phyloP scores from a whole-genome alignment of 1,140 invertebrate species.

The Cylas formicarius region DNA sequence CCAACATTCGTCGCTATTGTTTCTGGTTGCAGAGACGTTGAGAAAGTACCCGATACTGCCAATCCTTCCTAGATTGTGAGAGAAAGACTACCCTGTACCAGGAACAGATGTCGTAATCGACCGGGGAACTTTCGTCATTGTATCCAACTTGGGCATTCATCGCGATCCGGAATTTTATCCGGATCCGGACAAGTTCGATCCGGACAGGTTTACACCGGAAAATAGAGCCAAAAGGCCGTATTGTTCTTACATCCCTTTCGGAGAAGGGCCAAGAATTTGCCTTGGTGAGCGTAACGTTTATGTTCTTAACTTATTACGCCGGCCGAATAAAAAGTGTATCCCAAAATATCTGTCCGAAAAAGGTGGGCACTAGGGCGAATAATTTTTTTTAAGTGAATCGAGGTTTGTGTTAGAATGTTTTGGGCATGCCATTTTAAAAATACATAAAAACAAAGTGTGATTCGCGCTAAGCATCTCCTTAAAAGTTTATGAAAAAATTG shows the following conservation, averaged over 20 bases:
- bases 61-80: slow-evolving; percentile 34
- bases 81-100: slow-evolving; percentile 40
- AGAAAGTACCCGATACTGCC: slow-evolving; percentile 18
- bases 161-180: slow-evolving; percentile 50
- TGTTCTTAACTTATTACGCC: no score
- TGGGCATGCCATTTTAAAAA: no score
- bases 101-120: slow-evolving; percentile 22
- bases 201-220: slow-evolving; percentile 49
- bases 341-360: no score
- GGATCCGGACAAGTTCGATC: slow-evolving; percentile 54
- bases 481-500: no score
- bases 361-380: no score
- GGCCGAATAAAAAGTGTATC: no score
- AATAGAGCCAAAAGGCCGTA: slow-evolving; percentile 34
- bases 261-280: slow-evolving; percentile 52
- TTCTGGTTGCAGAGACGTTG: slow-evolving; percentile 19
- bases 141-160: slow-evolving; percentile 57
- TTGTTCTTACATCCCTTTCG: slow-evolving; percentile 49
- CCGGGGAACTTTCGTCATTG: slow-evolving; percentile 45
- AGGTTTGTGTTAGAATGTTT: no score
- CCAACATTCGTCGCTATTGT: slow-evolving; percentile 1
- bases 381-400: no score
- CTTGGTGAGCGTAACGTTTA: slow-evolving; percentile 42
- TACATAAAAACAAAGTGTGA: no score
- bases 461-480: no score